Evolutionary conservation across 2,113 vertebrate species (phyloP).

Genomic region (Varanus salvator): DNA sequence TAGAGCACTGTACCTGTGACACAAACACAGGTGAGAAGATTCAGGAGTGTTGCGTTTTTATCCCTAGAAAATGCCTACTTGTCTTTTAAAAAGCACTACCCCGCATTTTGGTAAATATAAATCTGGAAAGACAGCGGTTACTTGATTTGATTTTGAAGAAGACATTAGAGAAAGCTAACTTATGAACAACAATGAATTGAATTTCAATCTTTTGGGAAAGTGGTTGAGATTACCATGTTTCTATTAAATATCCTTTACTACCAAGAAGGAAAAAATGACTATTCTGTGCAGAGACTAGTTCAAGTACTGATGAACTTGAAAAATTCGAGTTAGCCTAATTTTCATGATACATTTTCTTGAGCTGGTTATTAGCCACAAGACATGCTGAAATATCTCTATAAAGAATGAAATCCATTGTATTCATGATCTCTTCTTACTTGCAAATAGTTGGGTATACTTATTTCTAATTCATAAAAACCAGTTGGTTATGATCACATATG

Average conservation of each 20-base stretch:
- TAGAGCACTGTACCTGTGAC: neutral
- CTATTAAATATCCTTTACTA: neutral
- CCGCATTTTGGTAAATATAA: neutral
- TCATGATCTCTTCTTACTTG: neutral
- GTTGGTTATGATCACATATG: neutral
- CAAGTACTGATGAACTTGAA: neutral
- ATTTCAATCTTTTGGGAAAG: neutral
- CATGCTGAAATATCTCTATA: neutral
- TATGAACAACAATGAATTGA: neutral
- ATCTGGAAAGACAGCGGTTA: neutral
- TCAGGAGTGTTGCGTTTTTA: neutral
- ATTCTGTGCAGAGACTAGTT: neutral
- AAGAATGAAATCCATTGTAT: neutral
- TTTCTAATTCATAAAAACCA: neutral
- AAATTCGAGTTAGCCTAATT: no score
- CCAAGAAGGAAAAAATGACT: neutral
- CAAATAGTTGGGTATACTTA: neutral
- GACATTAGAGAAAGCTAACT: neutral
- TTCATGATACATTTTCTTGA: neutral
- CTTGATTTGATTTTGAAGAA: neutral
- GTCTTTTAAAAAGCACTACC: neutral
- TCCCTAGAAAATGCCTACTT: neutral
- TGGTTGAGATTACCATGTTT: neutral
- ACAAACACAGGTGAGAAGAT: neutral
- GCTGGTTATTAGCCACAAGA: neutral